Evolutionary conservation across 2,888 invertebrate genomes (phyloP).

Genomic region (Pasiphila rectangulata): DNA sequence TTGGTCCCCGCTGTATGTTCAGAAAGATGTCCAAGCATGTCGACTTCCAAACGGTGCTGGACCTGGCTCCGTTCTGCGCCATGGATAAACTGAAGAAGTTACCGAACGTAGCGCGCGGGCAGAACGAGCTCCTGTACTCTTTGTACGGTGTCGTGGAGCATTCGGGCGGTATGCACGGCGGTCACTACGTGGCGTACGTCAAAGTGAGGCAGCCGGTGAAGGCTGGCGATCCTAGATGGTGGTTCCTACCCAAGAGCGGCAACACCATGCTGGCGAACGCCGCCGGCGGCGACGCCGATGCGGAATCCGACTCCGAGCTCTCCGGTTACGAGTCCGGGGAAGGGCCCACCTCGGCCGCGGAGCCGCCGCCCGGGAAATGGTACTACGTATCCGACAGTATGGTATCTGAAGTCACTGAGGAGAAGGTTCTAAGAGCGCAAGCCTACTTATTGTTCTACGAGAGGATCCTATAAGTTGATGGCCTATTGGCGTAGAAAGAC

Average conservation of each 20-base stretch:
- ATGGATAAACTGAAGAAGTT: constrained; percentile 82
- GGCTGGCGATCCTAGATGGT: constrained; percentile 85
- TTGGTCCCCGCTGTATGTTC: constrained; percentile 85
- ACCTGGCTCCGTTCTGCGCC: constrained; percentile 95
- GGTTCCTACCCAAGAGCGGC: constrained; percentile 84
- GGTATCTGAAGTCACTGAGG: constrained; percentile 90
- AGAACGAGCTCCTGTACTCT: constrained; percentile 88
- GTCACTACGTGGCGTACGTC: constrained; percentile 95
- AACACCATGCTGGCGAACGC: constrained; percentile 74
- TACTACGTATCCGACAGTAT: constrained; percentile 95
- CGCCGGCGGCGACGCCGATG: constrained; percentile 60
- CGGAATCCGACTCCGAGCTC: constrained; percentile 80
- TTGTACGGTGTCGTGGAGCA: constrained; percentile 98
- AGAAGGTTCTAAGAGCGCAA: constrained; percentile 90
- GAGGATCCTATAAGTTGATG: constrained; percentile 85
- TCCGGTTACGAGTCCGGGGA: constrained; percentile 79
- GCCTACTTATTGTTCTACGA: constrained; percentile 98
- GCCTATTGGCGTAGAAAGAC: constrained; percentile 66
- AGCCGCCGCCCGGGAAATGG: constrained; percentile 89
- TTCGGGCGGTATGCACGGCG: constrained; percentile 92
- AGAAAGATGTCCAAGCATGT: constrained; percentile 93
- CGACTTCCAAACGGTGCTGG: constrained; percentile 91
- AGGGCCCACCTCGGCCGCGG: constrained; percentile 54
- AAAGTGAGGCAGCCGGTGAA: constrained; percentile 87
- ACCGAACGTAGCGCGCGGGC: constrained; percentile 82